These are phyloP conservation scores for Dasysyrphus albostriatus DNA, from an alignment of 2,888 invertebrate species.

Conservation along the genomic window DNA sequence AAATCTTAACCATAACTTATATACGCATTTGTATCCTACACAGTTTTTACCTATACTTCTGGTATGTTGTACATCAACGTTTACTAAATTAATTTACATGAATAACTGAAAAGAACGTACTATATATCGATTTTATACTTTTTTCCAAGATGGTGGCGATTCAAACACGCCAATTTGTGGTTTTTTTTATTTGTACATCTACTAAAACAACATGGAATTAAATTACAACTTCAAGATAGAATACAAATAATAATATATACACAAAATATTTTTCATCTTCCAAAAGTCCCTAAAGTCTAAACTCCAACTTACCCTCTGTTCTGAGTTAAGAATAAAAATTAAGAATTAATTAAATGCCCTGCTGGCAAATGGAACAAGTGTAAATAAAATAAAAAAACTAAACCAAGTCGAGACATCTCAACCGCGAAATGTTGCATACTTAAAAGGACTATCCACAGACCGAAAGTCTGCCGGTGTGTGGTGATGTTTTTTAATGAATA, in stretches of 20 bases:
- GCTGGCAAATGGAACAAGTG: not conserved
- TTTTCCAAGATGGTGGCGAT: too few species aligned
- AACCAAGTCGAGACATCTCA: slow-evolving; percentile 8
- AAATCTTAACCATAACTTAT: too few species aligned
- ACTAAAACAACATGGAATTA: not conserved
- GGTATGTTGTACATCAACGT: too few species aligned
- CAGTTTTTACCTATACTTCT: too few species aligned
- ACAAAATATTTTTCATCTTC: not conserved
- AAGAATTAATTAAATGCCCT: slow-evolving; percentile 35
- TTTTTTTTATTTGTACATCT: not conserved
- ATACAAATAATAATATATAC: not conserved
- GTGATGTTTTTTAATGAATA: not conserved
- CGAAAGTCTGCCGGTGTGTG: not conserved
- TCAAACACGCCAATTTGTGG: not conserved
- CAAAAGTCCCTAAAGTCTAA: not conserved
- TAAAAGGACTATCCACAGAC: not conserved
- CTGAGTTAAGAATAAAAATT: slow-evolving; percentile 14
- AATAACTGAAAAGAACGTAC: too few species aligned
- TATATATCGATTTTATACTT: too few species aligned
- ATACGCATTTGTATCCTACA: too few species aligned
- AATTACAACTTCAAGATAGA: not conserved
- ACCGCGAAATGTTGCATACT: not conserved
- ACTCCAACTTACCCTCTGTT: not conserved
- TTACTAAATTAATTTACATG: too few species aligned
- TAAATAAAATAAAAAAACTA: not conserved